Percentiles rank a stretch among this genome's conserved stretches.
phyloP scores from a whole-genome alignment of 1,140 invertebrate genomes.

The Bombus affinis region DNA sequence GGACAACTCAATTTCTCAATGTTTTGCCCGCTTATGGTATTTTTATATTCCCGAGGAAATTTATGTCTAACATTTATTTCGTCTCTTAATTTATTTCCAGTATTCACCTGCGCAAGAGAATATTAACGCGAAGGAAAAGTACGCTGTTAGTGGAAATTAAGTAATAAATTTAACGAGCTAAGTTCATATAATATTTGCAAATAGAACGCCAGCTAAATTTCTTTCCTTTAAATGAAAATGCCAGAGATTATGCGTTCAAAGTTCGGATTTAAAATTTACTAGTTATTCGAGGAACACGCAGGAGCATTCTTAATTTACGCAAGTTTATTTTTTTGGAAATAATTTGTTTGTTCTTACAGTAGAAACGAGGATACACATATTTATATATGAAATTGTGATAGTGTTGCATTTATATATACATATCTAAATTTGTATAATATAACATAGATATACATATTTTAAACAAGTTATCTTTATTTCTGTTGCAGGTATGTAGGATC shows the following conservation, averaged over 20 bases:
- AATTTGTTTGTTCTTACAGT: no score
- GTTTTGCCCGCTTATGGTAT: background rate
- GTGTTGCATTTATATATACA: no score
- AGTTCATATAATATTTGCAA: background rate
- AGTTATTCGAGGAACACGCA: background rate
- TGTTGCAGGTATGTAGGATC: constrained; percentile 30
- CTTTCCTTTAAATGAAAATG: background rate
- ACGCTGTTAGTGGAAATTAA: background rate
- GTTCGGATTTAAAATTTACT: background rate
- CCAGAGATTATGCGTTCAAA: background rate
- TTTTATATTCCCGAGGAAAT: background rate
- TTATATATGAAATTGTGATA: no score
- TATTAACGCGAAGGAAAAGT: background rate
- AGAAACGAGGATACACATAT: no score
- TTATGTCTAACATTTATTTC: background rate
- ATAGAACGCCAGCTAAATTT: background rate
- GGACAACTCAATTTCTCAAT: background rate
- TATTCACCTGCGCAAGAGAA: background rate
- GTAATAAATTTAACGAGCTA: background rate
- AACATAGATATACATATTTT: background rate
- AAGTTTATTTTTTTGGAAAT: no score
- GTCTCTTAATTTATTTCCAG: background rate
- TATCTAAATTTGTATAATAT: no score
- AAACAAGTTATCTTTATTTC: background rate
- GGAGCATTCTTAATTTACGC: no score